Conservation (phyloP, 92 coral and sea anemone species). For the Pocillopora grandis region DNA sequence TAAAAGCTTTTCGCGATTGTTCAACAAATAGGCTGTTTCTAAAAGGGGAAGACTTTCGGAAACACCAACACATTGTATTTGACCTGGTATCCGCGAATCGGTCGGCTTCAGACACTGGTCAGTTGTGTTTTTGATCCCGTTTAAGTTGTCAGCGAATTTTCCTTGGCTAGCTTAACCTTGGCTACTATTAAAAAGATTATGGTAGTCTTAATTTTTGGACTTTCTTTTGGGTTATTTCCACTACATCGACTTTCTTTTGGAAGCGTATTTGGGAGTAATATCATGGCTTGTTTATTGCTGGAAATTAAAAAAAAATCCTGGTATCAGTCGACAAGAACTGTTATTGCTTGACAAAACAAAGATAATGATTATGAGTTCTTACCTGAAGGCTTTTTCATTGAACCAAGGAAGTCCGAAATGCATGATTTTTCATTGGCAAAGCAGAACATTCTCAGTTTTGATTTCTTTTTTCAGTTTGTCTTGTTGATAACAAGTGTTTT, state of each 20-base stretch:
- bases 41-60: background rate
- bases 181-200: background rate
- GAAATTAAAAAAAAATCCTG: conserved; percentile 22
- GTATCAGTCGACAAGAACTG: conserved; percentile 20
- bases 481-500: conserved; percentile 35
- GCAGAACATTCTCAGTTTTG: background rate
- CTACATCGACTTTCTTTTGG: background rate
- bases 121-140: too few relatives aligned
- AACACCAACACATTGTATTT: background rate
- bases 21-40: background rate
- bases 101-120: too few relatives aligned
- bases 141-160: too few relatives aligned
- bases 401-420: conserved; percentile 16
- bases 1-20: background rate
- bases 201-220: background rate
- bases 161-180: background rate
- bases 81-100: too few relatives aligned
- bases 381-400: background rate
- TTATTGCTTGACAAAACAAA: background rate
- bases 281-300: conserved; percentile 16
- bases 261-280: background rate
- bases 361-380: background rate
- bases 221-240: conserved; percentile 21
- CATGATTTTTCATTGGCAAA: background rate
- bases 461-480: conserved; percentile 17